Percentiles rank a stretch among this genome's conserved stretches.
Conservation (phyloP, 2,888 invertebrate genomes). For the Nezara viridula region DNA sequence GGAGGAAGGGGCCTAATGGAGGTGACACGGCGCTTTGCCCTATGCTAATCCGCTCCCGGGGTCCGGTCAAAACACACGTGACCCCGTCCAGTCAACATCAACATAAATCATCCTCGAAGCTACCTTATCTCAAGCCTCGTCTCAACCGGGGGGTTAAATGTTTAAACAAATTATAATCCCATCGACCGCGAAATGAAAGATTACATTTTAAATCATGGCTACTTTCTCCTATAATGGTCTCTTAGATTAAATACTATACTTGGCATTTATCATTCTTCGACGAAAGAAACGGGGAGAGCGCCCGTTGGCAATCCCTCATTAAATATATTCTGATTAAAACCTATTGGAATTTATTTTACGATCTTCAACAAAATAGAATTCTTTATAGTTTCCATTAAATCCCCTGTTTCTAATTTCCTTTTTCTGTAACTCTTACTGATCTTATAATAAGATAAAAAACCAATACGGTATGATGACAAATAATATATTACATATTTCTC, state of each 20-base stretch:
- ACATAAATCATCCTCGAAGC: constrained; percentile 35
- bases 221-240: constrained; percentile 2
- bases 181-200: constrained; percentile 27
- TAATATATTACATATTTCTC: not conserved
- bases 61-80: constrained; percentile 24
- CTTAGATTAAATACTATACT: not conserved
- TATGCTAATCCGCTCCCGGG: constrained; percentile 26
- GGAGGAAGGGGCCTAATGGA: not conserved
- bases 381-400: not conserved
- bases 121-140: constrained; percentile 24
- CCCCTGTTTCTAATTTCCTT: not conserved
- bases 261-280: not conserved
- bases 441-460: not conserved
- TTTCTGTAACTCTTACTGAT: not conserved
- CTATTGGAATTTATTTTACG: not conserved
- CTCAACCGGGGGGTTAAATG: constrained; percentile 11
- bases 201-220: constrained; percentile 19
- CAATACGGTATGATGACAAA: not conserved
- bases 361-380: not conserved
- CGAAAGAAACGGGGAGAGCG: not conserved
- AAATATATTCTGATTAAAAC: not conserved
- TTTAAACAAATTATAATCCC: constrained; percentile 34
- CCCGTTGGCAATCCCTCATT: not conserved
- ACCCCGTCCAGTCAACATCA: not conserved
- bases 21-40: not conserved